A percentile compares a stretch with the other conserved stretches of the same genome.
phyloP scores from a whole-genome alignment of 2,113 vertebrate genomes.

The Sinocyclocheilus grahami region DNA sequence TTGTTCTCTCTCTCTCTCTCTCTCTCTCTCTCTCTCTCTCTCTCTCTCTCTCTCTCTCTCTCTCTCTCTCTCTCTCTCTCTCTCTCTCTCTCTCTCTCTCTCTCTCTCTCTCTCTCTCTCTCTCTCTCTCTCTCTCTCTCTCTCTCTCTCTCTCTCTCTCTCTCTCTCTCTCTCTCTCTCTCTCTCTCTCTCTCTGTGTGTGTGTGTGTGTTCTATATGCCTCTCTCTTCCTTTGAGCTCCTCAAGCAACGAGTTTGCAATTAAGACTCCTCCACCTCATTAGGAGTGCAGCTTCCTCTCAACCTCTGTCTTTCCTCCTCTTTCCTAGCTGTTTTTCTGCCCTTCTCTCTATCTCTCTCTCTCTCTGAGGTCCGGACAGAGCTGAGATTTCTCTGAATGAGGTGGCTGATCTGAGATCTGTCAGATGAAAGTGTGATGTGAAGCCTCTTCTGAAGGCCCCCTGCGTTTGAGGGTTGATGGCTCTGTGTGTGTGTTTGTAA shows the following conservation, averaged over 20 bases:
- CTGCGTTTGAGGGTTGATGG: not conserved
- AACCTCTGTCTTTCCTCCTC: not conserved
- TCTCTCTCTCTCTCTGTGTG: not conserved
- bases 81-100: not conserved
- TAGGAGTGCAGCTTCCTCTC: slow-evolving; percentile 8
- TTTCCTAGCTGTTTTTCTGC: not conserved
- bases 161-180: not conserved
- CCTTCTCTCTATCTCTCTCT: not conserved
- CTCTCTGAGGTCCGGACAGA: not conserved
- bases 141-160: not conserved
- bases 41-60: not conserved
- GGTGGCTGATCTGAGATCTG: slow-evolving; percentile 39
- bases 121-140: not conserved
- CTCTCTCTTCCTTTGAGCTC: not conserved
- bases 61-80: not conserved
- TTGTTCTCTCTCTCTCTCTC: not conserved
- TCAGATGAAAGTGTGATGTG: slow-evolving; percentile 17
- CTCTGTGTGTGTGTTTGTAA: slow-evolving; percentile 4
- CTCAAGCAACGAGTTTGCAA: slow-evolving; percentile 4
- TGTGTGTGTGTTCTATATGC: not conserved
- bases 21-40: not conserved
- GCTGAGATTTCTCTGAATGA: slow-evolving; percentile 25
- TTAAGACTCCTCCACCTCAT: not conserved
- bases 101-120: not conserved
- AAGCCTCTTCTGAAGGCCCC: not conserved